These are phyloP conservation scores for Miniopterus natalensis DNA, from an alignment of 2,113 vertebrate species.

Conservation along the genomic window DNA sequence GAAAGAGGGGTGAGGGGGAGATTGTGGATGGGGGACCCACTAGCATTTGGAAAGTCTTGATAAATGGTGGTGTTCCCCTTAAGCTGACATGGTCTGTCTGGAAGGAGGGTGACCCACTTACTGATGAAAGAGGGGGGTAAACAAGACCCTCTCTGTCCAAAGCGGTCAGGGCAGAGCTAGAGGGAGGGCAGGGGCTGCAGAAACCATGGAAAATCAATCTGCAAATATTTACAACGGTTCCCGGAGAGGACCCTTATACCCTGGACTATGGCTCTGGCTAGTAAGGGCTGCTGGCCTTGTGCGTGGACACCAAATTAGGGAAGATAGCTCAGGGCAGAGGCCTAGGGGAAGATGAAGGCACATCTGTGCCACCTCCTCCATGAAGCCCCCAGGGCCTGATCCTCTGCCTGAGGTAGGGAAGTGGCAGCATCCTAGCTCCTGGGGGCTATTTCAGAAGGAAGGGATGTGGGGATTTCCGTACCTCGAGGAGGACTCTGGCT, in stretches of 20 bases:
- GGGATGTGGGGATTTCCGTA: slow-evolving; percentile 64
- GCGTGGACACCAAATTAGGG: accelerated
- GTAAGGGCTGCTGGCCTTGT: not conserved
- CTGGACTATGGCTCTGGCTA: accelerated
- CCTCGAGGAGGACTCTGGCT: not conserved
- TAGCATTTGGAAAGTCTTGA: not conserved
- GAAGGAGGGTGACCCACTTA: not conserved
- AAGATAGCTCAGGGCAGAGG: accelerated
- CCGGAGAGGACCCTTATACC: accelerated
- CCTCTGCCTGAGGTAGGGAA: not conserved
- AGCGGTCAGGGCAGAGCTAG: no score
- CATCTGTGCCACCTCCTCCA: not conserved
- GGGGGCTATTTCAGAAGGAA: not conserved
- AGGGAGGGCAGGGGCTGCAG: accelerated
- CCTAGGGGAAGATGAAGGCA: not conserved
- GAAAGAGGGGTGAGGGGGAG: no score
- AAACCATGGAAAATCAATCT: not conserved
- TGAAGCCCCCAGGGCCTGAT: not conserved
- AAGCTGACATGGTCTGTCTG: accelerated
- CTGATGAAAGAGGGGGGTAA: not conserved
- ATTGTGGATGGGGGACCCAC: no score
- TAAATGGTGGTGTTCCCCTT: no score
- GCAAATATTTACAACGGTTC: not conserved
- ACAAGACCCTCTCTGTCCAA: not conserved
- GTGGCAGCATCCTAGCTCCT: no score